Conservation (phyloP, 2,888 invertebrate species). For the Xestoiulus laeticollis region DNA sequence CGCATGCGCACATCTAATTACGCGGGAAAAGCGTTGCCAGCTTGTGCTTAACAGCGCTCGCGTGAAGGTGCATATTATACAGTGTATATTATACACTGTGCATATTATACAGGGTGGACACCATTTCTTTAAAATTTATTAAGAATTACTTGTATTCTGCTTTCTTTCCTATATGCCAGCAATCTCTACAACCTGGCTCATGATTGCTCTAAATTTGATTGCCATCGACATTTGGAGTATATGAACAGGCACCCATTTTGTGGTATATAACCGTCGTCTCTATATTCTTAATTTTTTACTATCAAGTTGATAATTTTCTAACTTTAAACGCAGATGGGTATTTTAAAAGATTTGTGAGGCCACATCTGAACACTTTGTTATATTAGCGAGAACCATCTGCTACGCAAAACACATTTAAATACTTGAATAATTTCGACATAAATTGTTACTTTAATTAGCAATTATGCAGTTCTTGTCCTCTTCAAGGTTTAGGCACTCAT, state of each 20-base stretch:
- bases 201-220: conserved; percentile 41
- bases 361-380: conserved; percentile 22
- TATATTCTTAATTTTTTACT: neutral
- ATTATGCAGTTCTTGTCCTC: conserved; percentile 32
- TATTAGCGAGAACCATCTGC: conserved; percentile 36
- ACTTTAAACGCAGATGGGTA: conserved; percentile 31
- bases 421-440: conserved; percentile 23
- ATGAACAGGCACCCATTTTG: conserved; percentile 4
- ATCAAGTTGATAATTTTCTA: conserved; percentile 36
- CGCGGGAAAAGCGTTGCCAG: too few species aligned
- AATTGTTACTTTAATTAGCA: conserved; percentile 36
- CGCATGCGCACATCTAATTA: too few species aligned
- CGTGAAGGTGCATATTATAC: too few species aligned
- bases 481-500: neutral
- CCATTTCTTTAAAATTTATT: neutral
- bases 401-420: neutral
- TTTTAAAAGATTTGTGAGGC: conserved; percentile 24
- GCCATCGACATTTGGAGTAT: neutral
- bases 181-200: conserved; percentile 19
- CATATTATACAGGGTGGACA: too few species aligned
- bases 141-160: neutral
- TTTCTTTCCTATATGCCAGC: neutral
- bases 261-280: neutral
- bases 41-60: too few species aligned
- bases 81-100: too few species aligned